Evolutionary conservation across 2,113 vertebrate species (phyloP).

Genomic region (Acinonyx jubatus): DNA sequence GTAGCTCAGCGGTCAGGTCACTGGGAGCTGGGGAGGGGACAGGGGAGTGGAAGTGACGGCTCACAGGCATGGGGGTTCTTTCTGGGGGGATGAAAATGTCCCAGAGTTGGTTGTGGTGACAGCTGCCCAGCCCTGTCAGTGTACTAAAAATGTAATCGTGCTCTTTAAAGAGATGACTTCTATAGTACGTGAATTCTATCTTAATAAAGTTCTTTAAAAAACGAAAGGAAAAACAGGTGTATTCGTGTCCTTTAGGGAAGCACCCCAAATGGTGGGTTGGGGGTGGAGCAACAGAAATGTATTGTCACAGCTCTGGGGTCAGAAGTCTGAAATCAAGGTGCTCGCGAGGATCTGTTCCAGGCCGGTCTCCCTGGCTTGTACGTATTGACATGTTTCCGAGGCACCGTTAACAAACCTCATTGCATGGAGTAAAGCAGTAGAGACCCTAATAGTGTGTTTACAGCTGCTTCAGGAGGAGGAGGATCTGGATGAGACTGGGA

Average conservation of each 20-base stretch:
- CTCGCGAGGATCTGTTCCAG: background rate
- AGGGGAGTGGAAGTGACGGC: background rate
- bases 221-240: background rate
- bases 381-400: background rate
- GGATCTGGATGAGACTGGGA: background rate
- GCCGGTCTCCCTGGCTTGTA: background rate
- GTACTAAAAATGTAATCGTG: background rate
- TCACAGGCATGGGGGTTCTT: background rate
- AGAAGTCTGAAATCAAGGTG: background rate
- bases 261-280: background rate
- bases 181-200: background rate
- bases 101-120: background rate
- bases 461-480: background rate
- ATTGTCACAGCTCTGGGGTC: background rate
- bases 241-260: background rate
- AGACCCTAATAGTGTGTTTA: background rate
- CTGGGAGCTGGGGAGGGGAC: background rate
- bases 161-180: background rate
- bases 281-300: background rate
- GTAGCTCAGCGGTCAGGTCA: background rate
- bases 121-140: background rate
- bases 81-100: background rate
- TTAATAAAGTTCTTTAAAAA: background rate
- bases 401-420: background rate
- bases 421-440: background rate